Evolutionary conservation across 2,113 vertebrate genomes (phyloP), one percentile per base, ranked within the genome.

Genomic region (Cyanoramphus novaezelandiae): DNA sequence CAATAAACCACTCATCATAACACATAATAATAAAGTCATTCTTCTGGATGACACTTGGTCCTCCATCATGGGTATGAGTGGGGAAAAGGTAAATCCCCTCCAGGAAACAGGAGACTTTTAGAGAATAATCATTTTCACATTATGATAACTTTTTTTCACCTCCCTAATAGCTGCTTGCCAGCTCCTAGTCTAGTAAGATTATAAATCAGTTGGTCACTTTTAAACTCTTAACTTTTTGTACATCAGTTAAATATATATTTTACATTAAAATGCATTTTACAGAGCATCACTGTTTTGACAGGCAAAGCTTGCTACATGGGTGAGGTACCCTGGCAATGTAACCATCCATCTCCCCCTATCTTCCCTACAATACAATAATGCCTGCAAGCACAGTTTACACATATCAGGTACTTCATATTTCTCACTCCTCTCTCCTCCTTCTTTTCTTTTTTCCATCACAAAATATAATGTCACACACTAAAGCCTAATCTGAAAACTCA

Each of bases 361-460:
- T 75, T 39, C 44, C 35, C 35, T n/a, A 31, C 6, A 62, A 41
- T 2, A 29, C 1, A 1, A 12, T 2, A 1, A 12, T 3, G 18
- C 20, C 31, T 55, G 49, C 13, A 29, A 69, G 55, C 65, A 82
- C 7, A 76, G 27, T 29, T 82, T 43, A 65, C 37, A 46, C 5
- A 10, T 9, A 62, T 1, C 24, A 33, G 49, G 8, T 9, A 10
- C 24, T 82, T 59, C 21, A 19, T 46, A 25, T 70, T 55, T 55
- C 33, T 74, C 13, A 43, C 25, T 70, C 69, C n/a, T 6, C 23
- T 8, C 13, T 60, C 67, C 27, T 24, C 17, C 11, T 39, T 80
- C 52, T 69, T 62, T 74, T 57, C 11, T 13, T 52, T 31, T 53
- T 65, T 21, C 33, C 19, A 49, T n/a, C 37, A 63, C 18, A 41